Percentiles rank a stretch among this genome's conserved stretches.
Evolutionary conservation across 2,113 vertebrate species (phyloP).

Genomic region (Electrona antarctica): DNA sequence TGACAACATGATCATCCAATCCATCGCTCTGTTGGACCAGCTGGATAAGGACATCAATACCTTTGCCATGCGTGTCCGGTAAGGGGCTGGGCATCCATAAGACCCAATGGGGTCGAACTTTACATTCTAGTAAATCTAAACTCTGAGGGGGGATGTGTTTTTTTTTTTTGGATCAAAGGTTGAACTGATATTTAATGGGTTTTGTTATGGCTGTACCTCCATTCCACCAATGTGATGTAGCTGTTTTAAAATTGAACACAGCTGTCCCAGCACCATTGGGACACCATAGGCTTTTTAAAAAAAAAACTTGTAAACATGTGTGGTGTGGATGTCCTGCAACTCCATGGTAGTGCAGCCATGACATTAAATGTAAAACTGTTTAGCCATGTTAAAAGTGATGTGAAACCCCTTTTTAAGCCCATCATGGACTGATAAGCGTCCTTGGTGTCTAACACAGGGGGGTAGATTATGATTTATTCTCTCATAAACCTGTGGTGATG

Average conservation of each 20-base stretch:
- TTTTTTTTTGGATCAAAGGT: no score
- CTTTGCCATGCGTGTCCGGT: constrained; percentile 96
- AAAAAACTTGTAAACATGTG: no score
- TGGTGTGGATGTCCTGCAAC: constrained; percentile 86
- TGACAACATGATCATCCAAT: constrained; percentile 99
- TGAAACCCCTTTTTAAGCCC: constrained; percentile 65
- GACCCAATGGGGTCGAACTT: not conserved
- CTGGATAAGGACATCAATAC: constrained; percentile 98
- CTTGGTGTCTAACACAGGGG: constrained; percentile 73
- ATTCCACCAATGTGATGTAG: not conserved
- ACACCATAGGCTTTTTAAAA: no score
- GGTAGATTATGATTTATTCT: constrained; percentile 69
- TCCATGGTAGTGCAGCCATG: constrained; percentile 87
- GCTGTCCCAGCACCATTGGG: no score
- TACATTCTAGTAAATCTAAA: no score
- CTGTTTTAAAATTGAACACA: not conserved
- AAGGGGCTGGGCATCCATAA: constrained; percentile 8
- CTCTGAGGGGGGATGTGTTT: no score
- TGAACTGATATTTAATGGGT: not conserved
- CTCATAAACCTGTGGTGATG: constrained; percentile 77
- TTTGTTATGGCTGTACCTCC: not conserved
- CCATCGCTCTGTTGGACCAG: constrained; percentile 95
- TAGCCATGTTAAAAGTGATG: no score
- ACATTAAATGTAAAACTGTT: no score
- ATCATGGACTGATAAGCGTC: constrained; percentile 58